Percentiles rank a stretch among this genome's conserved stretches.
Conservation (phyloP, 2,113 vertebrate species). For the cat (Felis catus) region F.catus_Fca126_mat1.0 CM031427.1:7567001-7567500, state of each 20-base stretch:
- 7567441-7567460: neutral
- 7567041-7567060: neutral
- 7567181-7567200: neutral
- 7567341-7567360: neutral
- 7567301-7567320: neutral
- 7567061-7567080: neutral
- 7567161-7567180: neutral
- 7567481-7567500: neutral
- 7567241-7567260: neutral
- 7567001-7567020: neutral
- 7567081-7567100: neutral
- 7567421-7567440: neutral
- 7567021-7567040: neutral
- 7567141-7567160: neutral
- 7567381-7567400: fast-evolving
- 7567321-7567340: neutral
- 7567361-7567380: neutral
- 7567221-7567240: neutral
- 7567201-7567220: neutral
- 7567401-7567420: neutral
- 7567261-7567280: neutral
- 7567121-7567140: neutral
- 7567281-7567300: fast-evolving
- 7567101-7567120: neutral
- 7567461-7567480: neutral